These are phyloP conservation scores for Triplophysa rosa DNA, from an alignment of 2,113 vertebrate genomes.

Conservation along the genomic window DNA sequence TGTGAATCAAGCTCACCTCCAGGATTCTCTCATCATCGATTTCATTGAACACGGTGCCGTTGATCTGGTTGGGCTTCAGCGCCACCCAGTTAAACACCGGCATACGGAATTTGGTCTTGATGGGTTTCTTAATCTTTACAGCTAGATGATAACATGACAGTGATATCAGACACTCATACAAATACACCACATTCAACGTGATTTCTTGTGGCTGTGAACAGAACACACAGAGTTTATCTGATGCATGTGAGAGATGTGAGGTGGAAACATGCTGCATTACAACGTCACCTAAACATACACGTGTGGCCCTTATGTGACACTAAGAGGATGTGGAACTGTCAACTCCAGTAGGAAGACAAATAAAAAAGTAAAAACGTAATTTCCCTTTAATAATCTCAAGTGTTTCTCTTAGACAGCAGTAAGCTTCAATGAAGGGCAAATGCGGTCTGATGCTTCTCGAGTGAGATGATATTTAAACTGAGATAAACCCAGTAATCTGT, in stretches of 20 bases:
- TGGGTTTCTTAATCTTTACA: constrained; percentile 97
- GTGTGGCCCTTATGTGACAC: no score
- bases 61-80: constrained; percentile 97
- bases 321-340: no score
- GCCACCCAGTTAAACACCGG: constrained; percentile 98
- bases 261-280: neutral
- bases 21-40: constrained; percentile 94
- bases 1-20: constrained; percentile 74
- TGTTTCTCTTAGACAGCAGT: no score
- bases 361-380: no score
- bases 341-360: no score
- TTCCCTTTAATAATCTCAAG: no score
- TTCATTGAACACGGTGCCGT: constrained; percentile 95
- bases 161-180: neutral
- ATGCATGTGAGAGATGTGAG: neutral
- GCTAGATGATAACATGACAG: constrained; percentile 69
- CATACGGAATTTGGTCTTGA: constrained; percentile 96
- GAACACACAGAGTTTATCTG: constrained; percentile 1
- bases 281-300: no score
- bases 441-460: no score
- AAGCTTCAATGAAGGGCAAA: no score
- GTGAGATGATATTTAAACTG: no score
- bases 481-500: no score
- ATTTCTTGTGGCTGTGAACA: neutral
- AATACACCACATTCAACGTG: constrained; percentile 8